Conservation (phyloP, 1,140 invertebrate species). For the Bombus breviceps region DNA sequence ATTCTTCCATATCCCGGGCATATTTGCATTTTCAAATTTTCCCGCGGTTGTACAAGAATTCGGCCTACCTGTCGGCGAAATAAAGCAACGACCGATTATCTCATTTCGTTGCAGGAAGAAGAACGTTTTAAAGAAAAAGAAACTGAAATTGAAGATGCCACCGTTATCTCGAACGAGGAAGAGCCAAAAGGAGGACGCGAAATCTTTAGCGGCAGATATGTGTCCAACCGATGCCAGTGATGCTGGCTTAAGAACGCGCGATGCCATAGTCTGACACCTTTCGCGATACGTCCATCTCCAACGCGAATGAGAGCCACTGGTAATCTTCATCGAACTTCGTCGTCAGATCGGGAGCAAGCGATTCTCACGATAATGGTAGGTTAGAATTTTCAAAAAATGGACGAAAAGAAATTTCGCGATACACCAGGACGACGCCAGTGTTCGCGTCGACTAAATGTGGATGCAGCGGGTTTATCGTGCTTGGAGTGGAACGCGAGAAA, state of each 20-base stretch:
- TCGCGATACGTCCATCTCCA: not conserved
- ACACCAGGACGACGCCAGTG: no score
- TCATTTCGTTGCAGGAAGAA: conserved; percentile 55
- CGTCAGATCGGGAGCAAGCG: not conserved
- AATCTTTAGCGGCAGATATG: conserved; percentile 72
- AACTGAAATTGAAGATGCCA: conserved; percentile 70
- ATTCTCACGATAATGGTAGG: not conserved
- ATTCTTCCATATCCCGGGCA: no score
- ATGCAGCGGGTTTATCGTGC: not conserved
- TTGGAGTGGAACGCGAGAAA: not conserved
- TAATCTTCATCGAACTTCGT: not conserved
- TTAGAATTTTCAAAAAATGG: not conserved
- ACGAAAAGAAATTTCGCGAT: not conserved
- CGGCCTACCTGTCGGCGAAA: no score
- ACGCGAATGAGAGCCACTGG: not conserved
- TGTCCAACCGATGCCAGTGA: conserved; percentile 65
- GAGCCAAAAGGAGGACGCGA: conserved; percentile 62
- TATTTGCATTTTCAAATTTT: no score
- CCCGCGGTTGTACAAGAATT: no score
- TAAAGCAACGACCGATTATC: not conserved
- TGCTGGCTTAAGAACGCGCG: conserved; percentile 29
- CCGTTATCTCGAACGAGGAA: conserved; percentile 50
- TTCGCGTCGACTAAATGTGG: not conserved
- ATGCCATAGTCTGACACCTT: conserved; percentile 60
- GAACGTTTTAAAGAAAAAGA: conserved; percentile 55